Conservation (phyloP, 2,113 vertebrate species). For the Nyctibius bracteatus region DNA sequence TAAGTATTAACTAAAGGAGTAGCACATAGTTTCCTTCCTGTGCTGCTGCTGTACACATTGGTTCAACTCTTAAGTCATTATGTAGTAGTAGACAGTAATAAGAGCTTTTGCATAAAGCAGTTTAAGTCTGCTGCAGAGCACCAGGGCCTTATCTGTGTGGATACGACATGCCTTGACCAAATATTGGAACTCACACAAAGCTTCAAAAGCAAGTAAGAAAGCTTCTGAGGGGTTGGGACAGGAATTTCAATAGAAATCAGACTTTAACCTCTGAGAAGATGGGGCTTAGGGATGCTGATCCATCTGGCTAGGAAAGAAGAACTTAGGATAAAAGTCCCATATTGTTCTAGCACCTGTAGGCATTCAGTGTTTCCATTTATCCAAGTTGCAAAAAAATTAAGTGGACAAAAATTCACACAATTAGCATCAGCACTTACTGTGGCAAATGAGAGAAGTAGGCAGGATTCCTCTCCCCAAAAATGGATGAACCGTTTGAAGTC, state of each 20-base stretch:
- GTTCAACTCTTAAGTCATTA: not conserved
- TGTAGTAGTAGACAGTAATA: not conserved
- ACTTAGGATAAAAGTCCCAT: not conserved
- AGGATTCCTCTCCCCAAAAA: not conserved
- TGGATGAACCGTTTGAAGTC: not conserved
- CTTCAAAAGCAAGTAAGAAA: not conserved
- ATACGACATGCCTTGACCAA: not conserved
- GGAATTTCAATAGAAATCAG: not conserved
- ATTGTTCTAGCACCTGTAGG: not conserved
- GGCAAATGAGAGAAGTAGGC: not conserved
- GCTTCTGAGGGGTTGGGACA: not conserved
- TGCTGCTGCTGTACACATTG: not conserved
- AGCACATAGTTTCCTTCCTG: not conserved
- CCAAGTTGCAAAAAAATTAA: not conserved
- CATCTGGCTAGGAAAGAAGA: not conserved
- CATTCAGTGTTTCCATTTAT: not conserved
- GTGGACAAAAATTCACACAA: not conserved
- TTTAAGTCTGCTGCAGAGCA: not conserved
- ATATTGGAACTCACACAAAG: not conserved
- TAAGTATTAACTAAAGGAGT: not conserved
- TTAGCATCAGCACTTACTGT: not conserved
- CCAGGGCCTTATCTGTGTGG: not conserved
- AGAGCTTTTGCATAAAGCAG: not conserved
- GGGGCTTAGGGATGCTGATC: not conserved
- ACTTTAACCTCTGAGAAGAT: not conserved